phyloP scores from a whole-genome alignment of 2,113 vertebrate genomes.

The Colius striatus region DNA sequence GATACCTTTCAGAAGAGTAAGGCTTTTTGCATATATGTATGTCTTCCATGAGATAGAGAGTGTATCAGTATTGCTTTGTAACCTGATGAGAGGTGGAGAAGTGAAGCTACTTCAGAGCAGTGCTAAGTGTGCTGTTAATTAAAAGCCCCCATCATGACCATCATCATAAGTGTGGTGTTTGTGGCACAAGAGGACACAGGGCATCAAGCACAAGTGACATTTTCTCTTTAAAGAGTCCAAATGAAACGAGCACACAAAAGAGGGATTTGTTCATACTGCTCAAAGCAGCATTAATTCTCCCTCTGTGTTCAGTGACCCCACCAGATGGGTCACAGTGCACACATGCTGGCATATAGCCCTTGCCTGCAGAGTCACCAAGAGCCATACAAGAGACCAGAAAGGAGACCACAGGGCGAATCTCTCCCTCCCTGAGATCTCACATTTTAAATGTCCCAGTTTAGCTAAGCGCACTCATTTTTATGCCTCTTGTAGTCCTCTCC shows the following conservation, averaged over 20 bases:
- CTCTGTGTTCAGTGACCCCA: neutral
- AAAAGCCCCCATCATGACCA: neutral
- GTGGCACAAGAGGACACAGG: neutral
- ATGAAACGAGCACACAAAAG: neutral
- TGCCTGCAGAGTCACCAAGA: neutral
- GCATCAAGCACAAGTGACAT: neutral
- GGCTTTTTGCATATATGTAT: accelerated
- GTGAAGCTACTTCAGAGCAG: neutral
- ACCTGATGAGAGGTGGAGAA: neutral
- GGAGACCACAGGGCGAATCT: neutral
- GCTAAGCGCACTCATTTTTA: neutral
- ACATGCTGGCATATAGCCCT: neutral
- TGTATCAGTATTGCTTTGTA: too few species aligned
- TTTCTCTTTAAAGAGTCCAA: neutral
- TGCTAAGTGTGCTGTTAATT: too few species aligned
- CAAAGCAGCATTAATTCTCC: neutral
- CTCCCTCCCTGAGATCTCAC: neutral
- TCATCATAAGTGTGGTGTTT: neutral
- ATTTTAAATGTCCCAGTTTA: neutral
- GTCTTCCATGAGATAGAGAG: neutral
- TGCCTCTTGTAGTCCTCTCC: neutral
- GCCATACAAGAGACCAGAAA: neutral
- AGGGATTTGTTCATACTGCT: neutral
- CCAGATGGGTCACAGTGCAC: neutral
- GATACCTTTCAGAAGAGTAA: accelerated